These are phyloP conservation scores for Seriola dumerili DNA, from an alignment of 2,113 vertebrate genomes.

Conservation along the genomic window DNA sequence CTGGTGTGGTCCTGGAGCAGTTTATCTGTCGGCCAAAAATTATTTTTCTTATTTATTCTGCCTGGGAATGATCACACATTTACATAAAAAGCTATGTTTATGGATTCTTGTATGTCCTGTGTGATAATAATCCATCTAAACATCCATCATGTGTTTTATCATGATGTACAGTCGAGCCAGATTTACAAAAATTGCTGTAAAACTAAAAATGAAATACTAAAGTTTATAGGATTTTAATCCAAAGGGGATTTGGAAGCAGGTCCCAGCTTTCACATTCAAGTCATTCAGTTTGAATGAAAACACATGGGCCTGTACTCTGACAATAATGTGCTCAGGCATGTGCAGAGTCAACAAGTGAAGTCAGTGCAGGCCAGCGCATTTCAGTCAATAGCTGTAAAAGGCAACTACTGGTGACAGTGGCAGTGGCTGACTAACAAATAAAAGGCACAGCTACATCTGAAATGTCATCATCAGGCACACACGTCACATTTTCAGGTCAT, in stretches of 20 bases:
- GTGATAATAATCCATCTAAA: not conserved
- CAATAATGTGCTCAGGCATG: not conserved
- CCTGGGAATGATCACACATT: too few relatives aligned
- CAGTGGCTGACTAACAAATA: too few relatives aligned
- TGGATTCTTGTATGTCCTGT: too few relatives aligned
- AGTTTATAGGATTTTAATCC: not conserved
- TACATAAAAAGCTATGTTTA: too few relatives aligned
- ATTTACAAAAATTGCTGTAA: not conserved
- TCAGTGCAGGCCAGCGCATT: not conserved
- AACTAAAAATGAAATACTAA: not conserved
- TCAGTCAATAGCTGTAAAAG: not conserved
- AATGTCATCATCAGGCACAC: too few relatives aligned
- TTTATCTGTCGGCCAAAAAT: too few relatives aligned
- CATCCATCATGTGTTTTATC: too few relatives aligned
- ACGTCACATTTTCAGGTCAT: too few relatives aligned
- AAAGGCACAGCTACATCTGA: too few relatives aligned
- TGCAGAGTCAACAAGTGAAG: too few relatives aligned
- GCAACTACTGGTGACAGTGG: not conserved
- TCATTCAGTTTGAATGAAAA: conserved; percentile 25
- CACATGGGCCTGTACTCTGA: conserved; percentile 31
- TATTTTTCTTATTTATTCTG: too few relatives aligned
- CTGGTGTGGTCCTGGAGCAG: too few relatives aligned
- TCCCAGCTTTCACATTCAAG: not conserved
- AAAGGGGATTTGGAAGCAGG: not conserved
- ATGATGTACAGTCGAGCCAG: not conserved